Evolutionary conservation across 2,113 vertebrate genomes (phyloP).

Genomic region (Vicugna pacos): DNA sequence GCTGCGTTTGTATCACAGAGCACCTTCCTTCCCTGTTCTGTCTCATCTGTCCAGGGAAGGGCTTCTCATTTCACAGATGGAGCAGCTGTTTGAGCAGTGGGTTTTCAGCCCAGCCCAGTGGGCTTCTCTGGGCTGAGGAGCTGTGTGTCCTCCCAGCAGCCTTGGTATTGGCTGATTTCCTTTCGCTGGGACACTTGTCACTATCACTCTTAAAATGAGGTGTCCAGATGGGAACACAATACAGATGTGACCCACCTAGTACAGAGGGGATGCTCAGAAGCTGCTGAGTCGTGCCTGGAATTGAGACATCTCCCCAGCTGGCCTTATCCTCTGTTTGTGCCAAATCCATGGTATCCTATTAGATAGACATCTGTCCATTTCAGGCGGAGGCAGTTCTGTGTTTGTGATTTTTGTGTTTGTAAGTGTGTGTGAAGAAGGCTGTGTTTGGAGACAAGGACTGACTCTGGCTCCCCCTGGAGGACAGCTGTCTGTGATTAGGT

Average conservation of each 20-base stretch:
- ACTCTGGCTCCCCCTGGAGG: constrained; percentile 75
- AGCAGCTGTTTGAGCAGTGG: not conserved
- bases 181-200: not conserved
- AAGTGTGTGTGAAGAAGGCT: not conserved
- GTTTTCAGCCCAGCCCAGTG: not conserved
- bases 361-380: constrained; percentile 30
- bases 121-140: not conserved
- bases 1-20: not conserved
- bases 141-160: too few species aligned
- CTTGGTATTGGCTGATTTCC: constrained; percentile 27
- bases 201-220: constrained; percentile 23
- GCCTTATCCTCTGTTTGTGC: not conserved
- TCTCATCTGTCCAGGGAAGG: not conserved
- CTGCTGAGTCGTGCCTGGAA: not conserved
- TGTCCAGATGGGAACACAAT: not conserved
- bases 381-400: not conserved
- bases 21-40: not conserved
- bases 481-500: not conserved
- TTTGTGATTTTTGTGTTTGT: not conserved
- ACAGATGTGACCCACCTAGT: not conserved
- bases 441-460: not conserved
- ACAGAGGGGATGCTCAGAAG: not conserved
- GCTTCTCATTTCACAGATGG: not conserved
- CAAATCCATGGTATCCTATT: constrained; percentile 14
- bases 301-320: constrained; percentile 8